Evolutionary conservation across 1,140 invertebrate genomes (phyloP), one percentile per base, ranked within the genome.

Genomic region (Myzus persicae): DNA sequence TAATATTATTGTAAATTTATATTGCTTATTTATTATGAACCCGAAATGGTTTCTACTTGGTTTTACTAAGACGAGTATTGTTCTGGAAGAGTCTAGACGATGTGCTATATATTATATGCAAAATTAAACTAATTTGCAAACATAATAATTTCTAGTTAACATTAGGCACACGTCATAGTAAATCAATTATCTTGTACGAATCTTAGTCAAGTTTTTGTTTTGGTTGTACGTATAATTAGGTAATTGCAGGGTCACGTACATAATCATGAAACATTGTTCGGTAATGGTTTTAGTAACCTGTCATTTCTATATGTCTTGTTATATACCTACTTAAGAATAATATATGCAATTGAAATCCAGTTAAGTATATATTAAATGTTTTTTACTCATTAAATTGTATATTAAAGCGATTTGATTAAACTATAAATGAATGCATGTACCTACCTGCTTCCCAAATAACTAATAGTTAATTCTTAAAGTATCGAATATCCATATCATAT

Each of bases 161-260:
- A 42, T 87, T 46, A 87, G 24, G 31, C 42, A 87, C 42, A 44
- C 42, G 11, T 42, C 42, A 40, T 44, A 87, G 26, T 18, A 42
- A 87, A 87, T 87, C 31, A 87, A 87, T 87, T 87, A 87, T 87
- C 84, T 46, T 42, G 38, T 87, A 46, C 46, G 42, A 87, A 87
- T 87, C 31, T 46, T 87, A 31, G 9, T 20, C 40, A 8, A 24
- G 81, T 38, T 82, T 84, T 38, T 82, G 20, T 40, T 82, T 82
- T 82, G 20, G 38, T 84, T 84, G 38, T 84, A 40, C 22, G n/a
- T 67, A 11, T n/a, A 67, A 67, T 67, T 14, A 67, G 31, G 59
- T 76, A 4, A 76, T 76, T 76, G n/a, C 59, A 76, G 31, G 59
- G 59, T 76, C 59, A 76, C 59, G 59, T 76, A 76, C 59, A n/a